Evolutionary conservation across 2,113 vertebrate genomes (phyloP).

Genomic region (Edolisoma coerulescens): DNA sequence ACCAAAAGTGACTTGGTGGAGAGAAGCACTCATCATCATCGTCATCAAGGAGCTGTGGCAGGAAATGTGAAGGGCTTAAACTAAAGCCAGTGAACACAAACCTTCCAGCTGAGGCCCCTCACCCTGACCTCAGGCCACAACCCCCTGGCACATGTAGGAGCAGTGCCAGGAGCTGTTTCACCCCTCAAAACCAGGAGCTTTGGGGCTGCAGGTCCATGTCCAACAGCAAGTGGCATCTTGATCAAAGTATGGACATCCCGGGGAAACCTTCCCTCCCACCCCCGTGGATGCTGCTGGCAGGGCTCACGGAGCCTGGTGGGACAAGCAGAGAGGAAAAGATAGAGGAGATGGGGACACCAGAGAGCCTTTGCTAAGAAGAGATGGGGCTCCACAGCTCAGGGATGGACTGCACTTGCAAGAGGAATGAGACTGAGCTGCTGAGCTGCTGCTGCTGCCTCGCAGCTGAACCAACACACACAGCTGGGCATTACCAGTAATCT

Average conservation of each 20-base stretch:
- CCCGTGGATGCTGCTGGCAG: rapidly evolving
- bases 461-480: neutral
- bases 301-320: neutral
- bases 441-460: neutral
- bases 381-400: neutral
- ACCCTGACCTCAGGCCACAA: neutral
- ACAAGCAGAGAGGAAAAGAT: neutral
- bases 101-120: neutral
- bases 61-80: neutral
- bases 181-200: neutral
- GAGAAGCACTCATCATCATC: neutral
- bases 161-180: neutral
- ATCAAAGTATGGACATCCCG: neutral
- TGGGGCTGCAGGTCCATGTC: neutral
- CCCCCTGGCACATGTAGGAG: rapidly evolving
- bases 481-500: neutral
- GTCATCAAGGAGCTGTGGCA: neutral
- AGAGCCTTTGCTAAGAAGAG: neutral
- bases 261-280: neutral
- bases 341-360: neutral
- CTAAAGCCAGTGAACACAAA: neutral
- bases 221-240: neutral
- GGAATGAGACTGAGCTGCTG: neutral
- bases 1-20: neutral
- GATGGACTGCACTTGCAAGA: neutral